Evolutionary conservation across 2,888 invertebrate genomes (phyloP).

Genomic region (Perizoma affinitatum): DNA sequence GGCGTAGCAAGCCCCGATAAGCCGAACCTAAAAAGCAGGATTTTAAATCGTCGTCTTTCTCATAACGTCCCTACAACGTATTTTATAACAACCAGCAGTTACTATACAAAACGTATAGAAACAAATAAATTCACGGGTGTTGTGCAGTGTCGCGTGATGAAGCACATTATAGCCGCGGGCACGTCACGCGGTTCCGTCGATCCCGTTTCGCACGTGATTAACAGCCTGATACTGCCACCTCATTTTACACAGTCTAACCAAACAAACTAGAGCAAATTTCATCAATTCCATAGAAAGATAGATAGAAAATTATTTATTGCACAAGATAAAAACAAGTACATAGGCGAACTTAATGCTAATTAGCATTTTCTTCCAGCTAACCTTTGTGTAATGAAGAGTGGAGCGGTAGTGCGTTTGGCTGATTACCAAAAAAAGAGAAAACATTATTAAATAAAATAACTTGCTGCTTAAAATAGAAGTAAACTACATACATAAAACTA

Average conservation of each 20-base stretch:
- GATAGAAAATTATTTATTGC: no score
- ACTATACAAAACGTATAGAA: slow-evolving; percentile 16
- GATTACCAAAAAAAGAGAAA: no score
- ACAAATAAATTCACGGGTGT: slow-evolving; percentile 60
- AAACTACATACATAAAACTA: no score
- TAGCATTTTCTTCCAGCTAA: no score
- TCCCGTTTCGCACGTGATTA: slow-evolving; percentile 70
- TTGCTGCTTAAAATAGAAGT: no score
- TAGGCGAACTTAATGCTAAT: no score
- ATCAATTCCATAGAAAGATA: slow-evolving; percentile 21
- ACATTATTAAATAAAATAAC: no score
- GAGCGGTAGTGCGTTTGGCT: no score
- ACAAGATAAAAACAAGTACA: no score
- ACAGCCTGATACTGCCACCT: slow-evolving; percentile 52
- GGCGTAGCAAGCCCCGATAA: no score
- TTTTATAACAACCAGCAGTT: background rate
- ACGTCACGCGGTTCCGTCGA: slow-evolving; percentile 61
- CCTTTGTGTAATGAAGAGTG: no score
- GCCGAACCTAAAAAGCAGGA: no score
- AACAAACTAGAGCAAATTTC: slow-evolving; percentile 28
- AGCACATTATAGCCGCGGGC: slow-evolving; percentile 66
- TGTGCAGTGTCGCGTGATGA: slow-evolving; percentile 70
- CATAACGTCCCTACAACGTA: background rate
- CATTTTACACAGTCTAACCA: slow-evolving; percentile 46
- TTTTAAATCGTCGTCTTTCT: background rate